Evolutionary conservation across 2,113 vertebrate genomes (phyloP), one percentile per base, ranked within the genome.

Genomic region (Aphyosemion australe): DNA sequence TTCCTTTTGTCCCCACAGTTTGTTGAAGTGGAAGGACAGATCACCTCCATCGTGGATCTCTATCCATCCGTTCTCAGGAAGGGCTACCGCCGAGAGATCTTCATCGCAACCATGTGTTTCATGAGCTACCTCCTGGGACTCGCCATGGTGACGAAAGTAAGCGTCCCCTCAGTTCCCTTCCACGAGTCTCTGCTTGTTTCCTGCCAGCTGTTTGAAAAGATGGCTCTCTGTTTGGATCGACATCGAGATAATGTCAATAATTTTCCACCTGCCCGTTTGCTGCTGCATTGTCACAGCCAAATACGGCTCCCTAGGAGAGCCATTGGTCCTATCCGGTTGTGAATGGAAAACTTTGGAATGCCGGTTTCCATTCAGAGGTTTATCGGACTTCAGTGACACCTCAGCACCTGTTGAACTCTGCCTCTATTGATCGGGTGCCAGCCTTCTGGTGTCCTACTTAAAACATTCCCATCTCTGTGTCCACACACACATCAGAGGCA

Each of bases 11-110:
- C 32, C 65, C 51, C 52, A n/a, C 90, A 99, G 97, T 99, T 99
- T 94, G 97, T 99, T 86, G 97, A 98, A 94, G 97, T 99, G 91
- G 97, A 99, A 94, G 97, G 97, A 92, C 97, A 99, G 95, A 98
- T 99, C 95, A 99, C 97, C 51, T 98, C 97, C 51, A 94, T 99
- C 89, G 97, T 99, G 89, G 97, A 99, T 92, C 94, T 99, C 90
- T 95, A 97, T 93, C 97, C 97, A 55, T 92, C 94, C 90, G 92
- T 98, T 94, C 96, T 99, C 93, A 96, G 97, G 94, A 98, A 96
- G 94, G 96, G 96, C 91, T 97, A 97, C 92, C 94, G 95, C 76
- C 93, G 97, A 85, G 96, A 99, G 93, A 96, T 97, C 93, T 99
- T 99, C 91, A 99, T 99, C 70, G 97, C 96, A 87, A 86, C 94